Percentiles rank a stretch among this genome's conserved stretches.
These are phyloP conservation scores for Leptobrachium leishanense DNA, from an alignment of 2,113 vertebrate genomes.

Conservation along the genomic window DNA sequence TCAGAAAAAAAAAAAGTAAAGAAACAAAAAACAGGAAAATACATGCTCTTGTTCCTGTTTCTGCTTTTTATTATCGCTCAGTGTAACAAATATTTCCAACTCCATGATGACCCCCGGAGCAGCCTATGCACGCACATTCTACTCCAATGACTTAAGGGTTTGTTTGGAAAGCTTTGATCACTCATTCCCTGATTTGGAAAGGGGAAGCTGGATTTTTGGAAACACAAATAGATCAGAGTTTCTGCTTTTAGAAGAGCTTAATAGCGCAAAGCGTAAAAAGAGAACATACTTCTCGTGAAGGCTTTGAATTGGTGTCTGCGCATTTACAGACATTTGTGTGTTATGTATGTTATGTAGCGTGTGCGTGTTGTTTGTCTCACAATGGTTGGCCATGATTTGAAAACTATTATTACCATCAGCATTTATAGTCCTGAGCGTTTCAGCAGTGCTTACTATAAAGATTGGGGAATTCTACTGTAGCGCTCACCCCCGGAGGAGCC, in stretches of 20 bases:
- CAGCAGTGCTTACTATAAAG: too few relatives aligned
- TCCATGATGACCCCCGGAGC: constrained; percentile 61
- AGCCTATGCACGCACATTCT: constrained; percentile 47
- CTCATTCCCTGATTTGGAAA: constrained; percentile 57
- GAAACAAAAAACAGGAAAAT: constrained; percentile 63
- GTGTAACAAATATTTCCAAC: constrained; percentile 65
- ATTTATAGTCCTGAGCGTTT: too few relatives aligned
- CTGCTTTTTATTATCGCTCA: constrained; percentile 68
- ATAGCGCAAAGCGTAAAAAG: constrained; percentile 3
- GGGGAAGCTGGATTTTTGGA: constrained; percentile 51
- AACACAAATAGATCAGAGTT: constrained; percentile 45
- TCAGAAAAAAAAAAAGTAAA: constrained; percentile 57
- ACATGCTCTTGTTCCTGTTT: constrained; percentile 61
- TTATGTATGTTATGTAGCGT: too few relatives aligned
- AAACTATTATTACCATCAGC: too few relatives aligned
- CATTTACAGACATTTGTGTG: not conserved
- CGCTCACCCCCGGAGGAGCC: too few relatives aligned
- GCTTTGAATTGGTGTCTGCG: constrained; percentile 19
- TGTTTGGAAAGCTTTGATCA: constrained; percentile 63
- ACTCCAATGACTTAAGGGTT: constrained; percentile 61
- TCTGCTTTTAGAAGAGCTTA: constrained; percentile 31
- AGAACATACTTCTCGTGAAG: not conserved
- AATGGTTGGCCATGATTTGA: too few relatives aligned
- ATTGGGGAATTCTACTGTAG: too few relatives aligned
- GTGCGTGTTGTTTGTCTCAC: too few relatives aligned